Base-by-base conservation (phyloP, 2,888 invertebrate genomes). In the Scrobipalpa costella region DNA sequence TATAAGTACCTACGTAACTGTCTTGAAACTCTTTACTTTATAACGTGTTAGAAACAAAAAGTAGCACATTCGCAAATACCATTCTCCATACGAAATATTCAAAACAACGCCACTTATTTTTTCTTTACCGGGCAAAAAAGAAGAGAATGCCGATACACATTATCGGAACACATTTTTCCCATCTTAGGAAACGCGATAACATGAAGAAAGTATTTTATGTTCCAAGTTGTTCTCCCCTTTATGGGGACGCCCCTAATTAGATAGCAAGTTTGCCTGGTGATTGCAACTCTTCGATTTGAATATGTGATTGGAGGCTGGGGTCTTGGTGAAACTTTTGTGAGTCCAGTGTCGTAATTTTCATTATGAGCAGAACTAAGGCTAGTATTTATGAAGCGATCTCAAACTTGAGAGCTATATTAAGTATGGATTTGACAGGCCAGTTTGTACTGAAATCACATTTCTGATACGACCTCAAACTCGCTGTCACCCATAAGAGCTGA, bases 111-210 rank as follows among this genome's bases (percentile, higher is more conserved):
- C 19, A 17, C 58, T 44, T 44, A 44, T 44, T 40, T 44, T 21
- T 49, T 34, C 49, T 38, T 49, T 49, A 5, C 60, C n/a, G 52
- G 33, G 50, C 44, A 78, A 73, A 17, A 75, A 71, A 77, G 72
- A 80, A 75, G 73, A 59, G 67, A 80, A 78, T 77, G 76, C 73
- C 74, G 64, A 74, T 72, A 74, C 73, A 73, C 81, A 81, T 83
- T 85, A 85, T 81, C 79, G 75, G 74, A 82, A 83, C 84, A 85
- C 80, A 85, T 84, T 83, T 86, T 84, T 81, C 72, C 82, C 81
- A 82, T 84, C 80, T 77, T 69, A 80, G 78, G 77, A 79, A 78
- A 74, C 75, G 74, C 72, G 80, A 82, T 81, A 83, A 77, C 82
- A 81, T 81, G 80, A 83, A 80, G 76, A 77, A 83, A 79, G 79